Evolutionary conservation across 2,113 vertebrate genomes (phyloP), one percentile per base, ranked within the genome.

Genomic region (Hystrix brachyura): DNA sequence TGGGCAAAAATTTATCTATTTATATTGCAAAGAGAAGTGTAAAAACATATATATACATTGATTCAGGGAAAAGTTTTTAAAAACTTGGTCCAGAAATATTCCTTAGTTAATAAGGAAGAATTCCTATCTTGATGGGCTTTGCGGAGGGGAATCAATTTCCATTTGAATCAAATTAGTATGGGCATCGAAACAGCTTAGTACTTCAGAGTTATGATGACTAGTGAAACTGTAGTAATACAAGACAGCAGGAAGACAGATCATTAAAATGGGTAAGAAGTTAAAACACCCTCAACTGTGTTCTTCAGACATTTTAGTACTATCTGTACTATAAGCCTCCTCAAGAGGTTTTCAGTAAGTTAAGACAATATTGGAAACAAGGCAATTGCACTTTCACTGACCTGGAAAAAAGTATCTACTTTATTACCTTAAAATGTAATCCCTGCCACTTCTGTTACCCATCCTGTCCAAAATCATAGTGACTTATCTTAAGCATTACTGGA

Each of bases 391-490:
- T 74, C 18, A 74, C 14, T 95, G 55, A 88, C 64, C 64, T 23
- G 11, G 32, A 84, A 83, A 79, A n/a, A 94, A 82, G n/a, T 57
- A 65, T 43, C 65, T 80, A 71, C 25, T 67, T 84, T 88, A n/a
- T 92, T 86, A 57, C n/a, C 74, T 90, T 92, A 81, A 81, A 93
- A 85, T 86, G 91, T 25, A 84, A 29, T 74, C 53, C 27, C 46
- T 25, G 27, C 64, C 85, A 93, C 7, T 29, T 23, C 9, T 59
- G 48, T 29, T 60, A 88, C 19, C 65, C 29, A 18, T 72, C 7
- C 46, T 34, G 10, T 29, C 55, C 43, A 51, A 85, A 88, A 85
- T n/a, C 51, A 76, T 17, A 29, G n/a, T 23, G 64, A 60, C 51
- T 76, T 85, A 71, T 46, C 65, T 71, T 7, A 78, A 76, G 34